Evolutionary conservation across 2,797 vertebrate species (phyloP).

Genomic region (Apodemus agrarius): DNA sequence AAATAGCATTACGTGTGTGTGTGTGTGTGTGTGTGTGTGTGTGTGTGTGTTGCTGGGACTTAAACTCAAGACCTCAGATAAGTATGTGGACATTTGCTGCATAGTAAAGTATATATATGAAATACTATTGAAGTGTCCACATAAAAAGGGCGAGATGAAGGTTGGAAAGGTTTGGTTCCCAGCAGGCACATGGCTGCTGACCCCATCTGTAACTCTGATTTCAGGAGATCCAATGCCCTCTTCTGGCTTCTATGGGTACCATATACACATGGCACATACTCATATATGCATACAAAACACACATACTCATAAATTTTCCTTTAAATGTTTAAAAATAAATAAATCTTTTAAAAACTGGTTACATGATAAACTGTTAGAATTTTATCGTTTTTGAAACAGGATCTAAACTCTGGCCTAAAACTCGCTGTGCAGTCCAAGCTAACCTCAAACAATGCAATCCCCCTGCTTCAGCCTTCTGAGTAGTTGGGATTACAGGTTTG

Average conservation of each 20-base stretch:
- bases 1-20: not conserved
- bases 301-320: not conserved
- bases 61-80: not conserved
- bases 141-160: slow-evolving; percentile 1
- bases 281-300: not conserved
- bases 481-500: not conserved
- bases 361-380: not conserved
- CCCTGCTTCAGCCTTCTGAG: not conserved
- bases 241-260: not conserved
- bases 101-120: not conserved
- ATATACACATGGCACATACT: not conserved
- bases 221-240: not conserved
- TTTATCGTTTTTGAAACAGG: not conserved
- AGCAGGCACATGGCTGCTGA: not conserved
- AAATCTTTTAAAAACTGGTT: not conserved
- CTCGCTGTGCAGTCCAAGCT: not conserved
- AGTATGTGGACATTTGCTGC: not conserved
- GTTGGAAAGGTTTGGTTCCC: not conserved
- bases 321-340: not conserved
- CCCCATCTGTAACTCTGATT: not conserved
- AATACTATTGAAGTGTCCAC: not conserved
- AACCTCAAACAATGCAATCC: not conserved
- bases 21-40: not conserved
- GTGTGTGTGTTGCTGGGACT: not conserved
- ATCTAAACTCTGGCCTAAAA: not conserved